These are phyloP conservation scores for Campylorhamphus procurvoides DNA, from an alignment of 2,113 vertebrate species.

Conservation along the genomic window DNA sequence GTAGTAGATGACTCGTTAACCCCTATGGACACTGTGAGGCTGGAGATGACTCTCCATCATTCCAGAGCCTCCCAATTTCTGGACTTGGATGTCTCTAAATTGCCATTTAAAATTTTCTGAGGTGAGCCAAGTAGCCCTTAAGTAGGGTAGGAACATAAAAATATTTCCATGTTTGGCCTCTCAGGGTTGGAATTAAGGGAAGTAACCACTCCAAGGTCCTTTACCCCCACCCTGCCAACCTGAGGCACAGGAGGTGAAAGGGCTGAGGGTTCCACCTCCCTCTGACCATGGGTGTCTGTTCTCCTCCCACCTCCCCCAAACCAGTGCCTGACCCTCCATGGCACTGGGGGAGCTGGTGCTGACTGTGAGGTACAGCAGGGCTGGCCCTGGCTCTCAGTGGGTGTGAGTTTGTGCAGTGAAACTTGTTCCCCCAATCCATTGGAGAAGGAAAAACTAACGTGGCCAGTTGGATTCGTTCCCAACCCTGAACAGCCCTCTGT, in stretches of 20 bases:
- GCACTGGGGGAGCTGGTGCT: accelerated
- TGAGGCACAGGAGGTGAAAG: not conserved
- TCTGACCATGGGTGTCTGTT: accelerated
- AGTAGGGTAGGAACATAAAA: not conserved
- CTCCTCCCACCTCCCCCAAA: not conserved
- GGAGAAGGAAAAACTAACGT: not conserved
- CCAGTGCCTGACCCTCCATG: accelerated
- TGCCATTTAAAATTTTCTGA: not conserved
- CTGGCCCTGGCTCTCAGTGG: accelerated
- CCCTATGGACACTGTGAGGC: not conserved
- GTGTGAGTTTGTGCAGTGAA: accelerated
- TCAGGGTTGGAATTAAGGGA: not conserved
- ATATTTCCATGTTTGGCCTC: not conserved
- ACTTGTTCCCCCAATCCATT: accelerated
- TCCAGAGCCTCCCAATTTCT: accelerated
- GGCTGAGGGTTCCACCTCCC: not conserved
- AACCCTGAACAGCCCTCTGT: accelerated
- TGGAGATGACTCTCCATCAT: not conserved
- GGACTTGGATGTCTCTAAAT: not conserved
- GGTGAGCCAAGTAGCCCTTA: not conserved
- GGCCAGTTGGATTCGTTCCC: accelerated
- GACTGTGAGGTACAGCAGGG: not conserved
- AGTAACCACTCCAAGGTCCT: not conserved
- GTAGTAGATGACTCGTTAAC: not conserved
- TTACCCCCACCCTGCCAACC: accelerated